Base-by-base conservation (phyloP, 2,888 invertebrate species). In the Andrena chrysosceles region DNA sequence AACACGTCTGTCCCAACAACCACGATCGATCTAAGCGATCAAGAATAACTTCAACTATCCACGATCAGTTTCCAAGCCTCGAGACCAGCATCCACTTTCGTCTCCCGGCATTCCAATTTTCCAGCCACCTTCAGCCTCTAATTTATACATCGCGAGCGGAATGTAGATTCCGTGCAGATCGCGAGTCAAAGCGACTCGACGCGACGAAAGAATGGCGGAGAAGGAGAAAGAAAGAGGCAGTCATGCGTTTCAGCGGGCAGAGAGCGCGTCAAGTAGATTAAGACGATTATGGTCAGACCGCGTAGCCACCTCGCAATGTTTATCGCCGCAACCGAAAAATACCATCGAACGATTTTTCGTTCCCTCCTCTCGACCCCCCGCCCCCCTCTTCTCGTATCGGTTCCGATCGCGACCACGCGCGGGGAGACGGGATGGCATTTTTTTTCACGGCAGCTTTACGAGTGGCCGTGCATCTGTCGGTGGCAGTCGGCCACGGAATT, bases 251-350 rank as follows among this genome's bases (percentile, higher is more conserved):
- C 66, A 72, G 52, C 63, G n/a, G n/a, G n/a, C 26, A 20, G 4
- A 8, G 60, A 54, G 26, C 64, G 81, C 73, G 63, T 56, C 59
- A 81, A 81, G 81, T 81, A 81, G 81, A 81, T 74, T 81, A 81
- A 74, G 81, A 74, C 74, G 68, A 52, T 59, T 69, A 81, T 66
- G 64, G 74, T 70, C 81, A 81, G 81, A 73, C 81, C 23, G 10
- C 26, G 23, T 26, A 33, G 23, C 29, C n/a, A 20, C 20, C 7
- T 4, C n/a, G 16, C 8, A 23, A 23, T 42, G 49, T 64, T 64
- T 52, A 33, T 75, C 66, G 10, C 23, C 4, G 48, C 0, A 7
- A 23, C 64, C 66, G 66, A 77, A 76, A 42, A 42, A 76, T 77
- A 10, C 54, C 66, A 10, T 23, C 29, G 31, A 1, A 13, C 7